Conservation (phyloP, 2,113 vertebrate genomes). For the Eudorcas thomsonii region DNA sequence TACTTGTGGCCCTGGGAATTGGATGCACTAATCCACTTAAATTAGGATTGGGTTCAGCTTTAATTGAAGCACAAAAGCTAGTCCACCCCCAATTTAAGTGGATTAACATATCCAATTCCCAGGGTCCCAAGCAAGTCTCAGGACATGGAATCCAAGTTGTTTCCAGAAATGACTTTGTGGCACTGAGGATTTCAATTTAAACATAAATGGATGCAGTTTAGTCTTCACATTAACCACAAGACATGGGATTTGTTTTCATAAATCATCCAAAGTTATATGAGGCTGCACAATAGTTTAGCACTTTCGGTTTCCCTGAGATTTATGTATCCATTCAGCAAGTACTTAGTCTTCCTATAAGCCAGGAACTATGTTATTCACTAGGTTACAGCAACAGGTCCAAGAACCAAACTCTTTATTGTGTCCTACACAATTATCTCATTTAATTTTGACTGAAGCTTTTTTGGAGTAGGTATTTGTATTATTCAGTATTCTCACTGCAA, state of each 20-base stretch:
- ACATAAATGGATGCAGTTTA: background rate
- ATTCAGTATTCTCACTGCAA: background rate
- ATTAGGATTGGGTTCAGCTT: background rate
- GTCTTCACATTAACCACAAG: background rate
- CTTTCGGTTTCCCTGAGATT: background rate
- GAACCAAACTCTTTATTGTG: too few relatives aligned
- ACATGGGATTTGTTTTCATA: background rate
- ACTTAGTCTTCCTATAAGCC: background rate
- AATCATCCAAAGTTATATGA: background rate
- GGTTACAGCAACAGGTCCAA: background rate
- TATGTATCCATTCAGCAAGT: background rate
- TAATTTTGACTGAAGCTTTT: background rate
- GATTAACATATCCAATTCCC: background rate
- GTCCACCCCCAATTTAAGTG: background rate
- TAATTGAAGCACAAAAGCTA: background rate
- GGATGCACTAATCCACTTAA: background rate
- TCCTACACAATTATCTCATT: background rate
- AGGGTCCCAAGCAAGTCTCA: background rate
- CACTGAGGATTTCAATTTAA: background rate
- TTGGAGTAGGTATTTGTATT: background rate
- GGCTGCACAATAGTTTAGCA: background rate
- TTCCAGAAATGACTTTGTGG: background rate
- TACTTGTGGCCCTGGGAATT: background rate
- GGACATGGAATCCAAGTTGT: background rate
- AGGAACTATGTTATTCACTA: background rate